A percentile compares a stretch with the other conserved stretches of the same genome.
Conservation (phyloP, 2,797 vertebrate genomes). For the Pseudochirops corinnae region DNA sequence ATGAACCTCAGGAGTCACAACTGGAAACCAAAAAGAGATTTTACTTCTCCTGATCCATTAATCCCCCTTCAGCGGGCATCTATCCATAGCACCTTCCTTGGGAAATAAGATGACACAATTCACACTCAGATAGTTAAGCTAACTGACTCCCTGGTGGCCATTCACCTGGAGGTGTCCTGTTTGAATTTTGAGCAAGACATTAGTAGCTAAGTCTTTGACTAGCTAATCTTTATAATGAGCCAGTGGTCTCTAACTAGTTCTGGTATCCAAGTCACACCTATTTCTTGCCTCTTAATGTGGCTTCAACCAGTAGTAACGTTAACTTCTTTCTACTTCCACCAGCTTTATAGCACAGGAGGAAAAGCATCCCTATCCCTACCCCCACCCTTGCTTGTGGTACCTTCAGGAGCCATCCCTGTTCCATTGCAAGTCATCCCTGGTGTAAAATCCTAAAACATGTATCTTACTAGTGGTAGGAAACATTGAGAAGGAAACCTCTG, state of each 20-base stretch:
- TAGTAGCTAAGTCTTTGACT: no score
- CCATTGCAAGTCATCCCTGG: neutral
- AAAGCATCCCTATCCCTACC: no score
- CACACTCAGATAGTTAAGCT: neutral
- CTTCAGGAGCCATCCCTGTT: no score
- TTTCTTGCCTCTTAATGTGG: neutral
- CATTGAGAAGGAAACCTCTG: neutral
- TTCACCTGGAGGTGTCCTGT: neutral
- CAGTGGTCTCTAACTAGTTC: neutral
- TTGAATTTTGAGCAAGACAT: neutral
- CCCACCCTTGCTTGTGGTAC: no score
- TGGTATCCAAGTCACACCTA: neutral
- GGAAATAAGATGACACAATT: no score
- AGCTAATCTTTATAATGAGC: neutral
- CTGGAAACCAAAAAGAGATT: neutral
- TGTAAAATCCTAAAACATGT: neutral
- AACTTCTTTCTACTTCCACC: neutral
- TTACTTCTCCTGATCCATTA: neutral
- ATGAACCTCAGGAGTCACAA: neutral
- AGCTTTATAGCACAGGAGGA: neutral
- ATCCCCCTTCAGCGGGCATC: neutral
- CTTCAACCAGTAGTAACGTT: neutral
- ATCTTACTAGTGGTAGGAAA: neutral
- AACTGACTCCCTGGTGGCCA: neutral
- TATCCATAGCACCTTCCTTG: neutral